Evolutionary conservation across 2,888 invertebrate species (phyloP), one percentile per base, ranked within the genome.

Genomic region (Heteropelma amictum): DNA sequence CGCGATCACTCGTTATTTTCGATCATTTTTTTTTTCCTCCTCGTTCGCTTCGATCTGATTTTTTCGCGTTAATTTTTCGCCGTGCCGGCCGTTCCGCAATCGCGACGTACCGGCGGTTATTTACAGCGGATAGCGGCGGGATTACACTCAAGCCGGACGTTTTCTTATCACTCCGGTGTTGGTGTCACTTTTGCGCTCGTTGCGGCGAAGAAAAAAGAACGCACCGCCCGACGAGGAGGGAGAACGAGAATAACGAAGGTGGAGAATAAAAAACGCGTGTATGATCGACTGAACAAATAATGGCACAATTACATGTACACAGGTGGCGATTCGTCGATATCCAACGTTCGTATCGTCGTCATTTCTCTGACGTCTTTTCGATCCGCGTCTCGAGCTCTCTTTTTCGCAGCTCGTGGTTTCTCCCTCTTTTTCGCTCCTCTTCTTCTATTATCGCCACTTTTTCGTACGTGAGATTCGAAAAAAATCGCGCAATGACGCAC

Each of bases 301-400:
- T 77, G 83, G 83, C 86, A n/a, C n/a, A 87, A 87, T 87, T 87
- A 85, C 81, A 82, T 86, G 81, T 81, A 84, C 86, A 86, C 85
- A 86, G 83, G 84, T 85, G 87, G 84, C 84, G 80, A 86, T 83
- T 78, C 73, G 78, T 78, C 72, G 69, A 40, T 53, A 47, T 49
- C 71, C 73, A 79, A 82, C 79, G 85, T 82, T 77, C 70, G 78
- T 38, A 26, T 17, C 60, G 75, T 79, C 70, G 73, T 76, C 67
- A 38, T 75, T 58, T 2, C 23, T 12, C 21, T 47, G 75, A 76
- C 33, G 51, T 33, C 47, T 65, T 23, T 69, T 75, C 74, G 47
- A 67, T 60, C 78, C 65, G 14, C 21, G 69, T 38, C 76, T 70
- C 42, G 71, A 72, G 30, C 38, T 14, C 56, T 58, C 64, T 58